Evolutionary conservation across 1,140 invertebrate genomes (phyloP), one percentile per base, ranked within the genome.

Genomic region (Heliconius hewitsoni): DNA sequence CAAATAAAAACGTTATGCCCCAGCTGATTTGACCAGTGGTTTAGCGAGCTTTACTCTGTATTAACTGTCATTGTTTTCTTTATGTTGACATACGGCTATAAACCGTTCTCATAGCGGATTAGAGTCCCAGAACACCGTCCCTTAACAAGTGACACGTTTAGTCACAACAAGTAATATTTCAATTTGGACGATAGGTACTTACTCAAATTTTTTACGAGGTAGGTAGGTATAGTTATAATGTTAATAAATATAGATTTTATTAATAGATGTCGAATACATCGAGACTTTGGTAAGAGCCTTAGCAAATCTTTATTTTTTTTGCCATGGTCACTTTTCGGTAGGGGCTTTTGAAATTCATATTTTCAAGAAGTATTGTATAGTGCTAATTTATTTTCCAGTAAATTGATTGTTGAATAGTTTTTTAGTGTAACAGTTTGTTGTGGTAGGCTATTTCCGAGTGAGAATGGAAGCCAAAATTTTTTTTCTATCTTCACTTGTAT

Each of bases 61-160:
- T 78, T 73, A 78, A 71, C 76, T 77, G 76, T 78, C 76, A 55
- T 78, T 78, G 37, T 60, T 78, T 78, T 73, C 55, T 78, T 78
- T 73, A 78, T 78, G 76, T 52, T 73, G 76, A 78, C 76, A 73
- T 71, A 57, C 76, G 52, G 52, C 71, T n/a, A 78, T 78, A 78
- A 78, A 78, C 50, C 37, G 76, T n/a, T 57, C 74, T 76, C 57
- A 70, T 70, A 42, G 57, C 74, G 74, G 74, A 39, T 76, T 76
- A 76, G 57, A 57, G 74, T 76, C 74, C 37, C 74, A 23, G 8
- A 74, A 60, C 74, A 70, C 34, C 74, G 55, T 30, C 57, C 37
- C 66, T 60, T 27, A 76, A 66, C 57, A 66, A 37, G 57, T 76
- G 66, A 42, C 74, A 66, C 57, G 74, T 75, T 66, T 76, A 46